Evolutionary conservation across 2,797 vertebrate species (phyloP), one percentile per base, ranked within the genome.

Genomic region (Falco biarmicus): DNA sequence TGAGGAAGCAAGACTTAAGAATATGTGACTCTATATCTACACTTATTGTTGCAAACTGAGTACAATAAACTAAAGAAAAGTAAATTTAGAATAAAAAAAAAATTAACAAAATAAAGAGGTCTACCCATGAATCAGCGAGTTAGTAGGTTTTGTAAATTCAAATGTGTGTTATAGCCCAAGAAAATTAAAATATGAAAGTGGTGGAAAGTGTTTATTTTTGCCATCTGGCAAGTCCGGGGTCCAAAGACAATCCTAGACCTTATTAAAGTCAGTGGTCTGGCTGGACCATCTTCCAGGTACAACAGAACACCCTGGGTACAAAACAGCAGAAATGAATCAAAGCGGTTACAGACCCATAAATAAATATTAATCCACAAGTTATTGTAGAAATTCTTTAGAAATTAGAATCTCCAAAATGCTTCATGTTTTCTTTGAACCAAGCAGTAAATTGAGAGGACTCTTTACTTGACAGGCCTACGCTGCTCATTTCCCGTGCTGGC

Each of bases 361-460:
- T 82, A 94, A 96, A 90, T 84, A 91, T 47, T 84, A 91, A 95
- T 82, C 63, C 74, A 70, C 1, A 3, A 87, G 60, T 90, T 93
- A 91, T 43, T 94, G 83, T 76, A 91, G 54, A 87, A 85, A 89
- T 89, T 68, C 31, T 88, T 95, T 61, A 83, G 65, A 81, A 92
- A 94, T 83, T 77, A 78, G 57, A 92, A 86, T 71, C 18, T 81
- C 57, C 87, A 73, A 94, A 89, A 71, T 1, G 1, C 20, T 85
- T 89, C 28, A 54, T 95, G 32, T 85, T 96, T 97, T 94, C 43
- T 95, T 97, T 95, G 92, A 95, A 93, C 54, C 25, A 75, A 87
- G 65, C 19, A 74, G 43, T 54, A 93, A 87, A 85, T 68, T 89
- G 73, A 94, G 84, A 89, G 61, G 94, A 50, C 68, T 83, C 54